Evolutionary conservation across 2,888 invertebrate species (phyloP).

Genomic region (Tipula lateralis): DNA sequence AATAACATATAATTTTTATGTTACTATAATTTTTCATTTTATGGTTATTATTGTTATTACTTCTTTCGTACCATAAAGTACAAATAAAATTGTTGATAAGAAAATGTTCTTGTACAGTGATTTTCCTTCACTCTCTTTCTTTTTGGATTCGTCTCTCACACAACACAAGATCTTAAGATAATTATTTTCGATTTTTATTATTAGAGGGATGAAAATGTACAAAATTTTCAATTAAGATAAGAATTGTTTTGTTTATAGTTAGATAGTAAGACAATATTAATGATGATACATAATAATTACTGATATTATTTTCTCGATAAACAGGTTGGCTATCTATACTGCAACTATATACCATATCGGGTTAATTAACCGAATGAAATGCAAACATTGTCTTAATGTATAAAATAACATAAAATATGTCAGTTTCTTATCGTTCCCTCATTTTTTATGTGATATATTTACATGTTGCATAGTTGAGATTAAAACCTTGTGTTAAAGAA

Average conservation of each 20-base stretch:
- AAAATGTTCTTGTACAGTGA: not conserved
- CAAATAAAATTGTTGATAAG: not conserved
- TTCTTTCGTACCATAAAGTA: slow-evolving; percentile 24
- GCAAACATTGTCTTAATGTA: no score
- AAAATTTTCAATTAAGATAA: not conserved
- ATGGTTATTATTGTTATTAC: slow-evolving; percentile 19
- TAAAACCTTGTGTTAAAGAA: no score
- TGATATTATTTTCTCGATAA: no score
- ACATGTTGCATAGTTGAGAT: no score
- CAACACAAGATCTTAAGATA: not conserved
- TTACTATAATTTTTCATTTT: slow-evolving; percentile 24
- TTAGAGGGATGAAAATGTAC: not conserved
- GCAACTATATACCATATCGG: no score
- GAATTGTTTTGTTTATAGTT: not conserved
- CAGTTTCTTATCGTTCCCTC: no score
- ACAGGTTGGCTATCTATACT: no score
- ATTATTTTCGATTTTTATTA: not conserved
- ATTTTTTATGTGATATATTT: no score
- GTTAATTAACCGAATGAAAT: no score
- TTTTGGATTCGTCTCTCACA: not conserved
- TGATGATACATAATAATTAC: not conserved
- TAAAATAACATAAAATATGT: no score
- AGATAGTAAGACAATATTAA: not conserved
- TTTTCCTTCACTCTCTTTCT: not conserved
- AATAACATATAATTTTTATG: slow-evolving; percentile 19